Evolutionary conservation across 2,113 vertebrate species (phyloP), one percentile per base, ranked within the genome.

Genomic region (Mustela lutreola): DNA sequence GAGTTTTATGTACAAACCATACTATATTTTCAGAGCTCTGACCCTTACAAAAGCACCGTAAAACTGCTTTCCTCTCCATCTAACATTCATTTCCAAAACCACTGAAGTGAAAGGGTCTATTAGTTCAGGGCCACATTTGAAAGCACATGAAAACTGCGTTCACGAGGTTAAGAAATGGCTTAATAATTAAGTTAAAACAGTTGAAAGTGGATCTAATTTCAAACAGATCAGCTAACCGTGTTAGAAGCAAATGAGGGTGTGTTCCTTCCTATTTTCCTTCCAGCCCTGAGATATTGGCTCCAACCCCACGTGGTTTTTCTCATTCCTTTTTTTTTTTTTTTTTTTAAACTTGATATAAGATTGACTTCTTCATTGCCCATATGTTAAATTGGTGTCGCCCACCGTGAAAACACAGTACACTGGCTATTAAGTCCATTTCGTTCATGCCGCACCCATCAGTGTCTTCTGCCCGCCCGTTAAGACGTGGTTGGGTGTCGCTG

Each of bases 61-160:
- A 96, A 94, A 98, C 97, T 94, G 70, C 71, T 94, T 98, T 97
- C 94, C 97, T 98, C 93, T 97, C 80, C 88, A 56, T 86, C 96
- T 96, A 95, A 96, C 67, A 82, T 98, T 98, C 98, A 95, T 98
- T 98, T 96, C 96, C 97, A 95, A 97, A 98, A 98, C 79, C 95
- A 97, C 93, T 97, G 94, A 98, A 98, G 95, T 97, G 95, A 97
- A 97, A 98, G 96, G 87, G 83, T 92, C 98, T 93, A 71, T 98
- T 98, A 98, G 94, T 96, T 98, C 95, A 97, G 98, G 89, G 92
- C 94, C 97, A 97, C 84, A 97, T 98, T 95, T 96, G 95, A 98
- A 98, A 97, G 88, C 92, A 96, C 97, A 88, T 95, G 96, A 98
- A 98, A 96, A 96, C 92, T 97, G 65, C 16, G 71, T 97, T 93